These are phyloP conservation scores for Priocnemis perturbator DNA, from an alignment of 2,888 invertebrate genomes.

Conservation along the genomic window DNA sequence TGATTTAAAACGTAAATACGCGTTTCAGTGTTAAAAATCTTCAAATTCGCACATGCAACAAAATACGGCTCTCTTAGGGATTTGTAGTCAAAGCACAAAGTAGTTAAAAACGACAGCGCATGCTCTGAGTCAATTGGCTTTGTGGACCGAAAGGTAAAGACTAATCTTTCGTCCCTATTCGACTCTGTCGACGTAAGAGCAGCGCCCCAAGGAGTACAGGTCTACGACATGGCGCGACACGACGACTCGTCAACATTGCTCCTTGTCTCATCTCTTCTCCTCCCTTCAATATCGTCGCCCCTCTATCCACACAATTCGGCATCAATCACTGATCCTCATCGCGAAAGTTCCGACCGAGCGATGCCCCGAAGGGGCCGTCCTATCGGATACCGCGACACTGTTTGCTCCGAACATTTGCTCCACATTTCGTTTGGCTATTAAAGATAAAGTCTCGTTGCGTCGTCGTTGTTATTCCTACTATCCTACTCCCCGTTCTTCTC, in stretches of 20 bases:
- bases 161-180: too few relatives aligned
- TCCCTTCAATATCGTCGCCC: constrained; percentile 18
- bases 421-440: constrained; percentile 39
- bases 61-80: too few relatives aligned
- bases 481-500: constrained; percentile 5
- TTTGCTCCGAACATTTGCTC: constrained; percentile 35
- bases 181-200: constrained; percentile 22
- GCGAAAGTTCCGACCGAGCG: constrained; percentile 23
- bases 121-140: too few relatives aligned
- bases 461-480: constrained; percentile 8
- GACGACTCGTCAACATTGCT: constrained; percentile 17
- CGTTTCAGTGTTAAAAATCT: too few relatives aligned
- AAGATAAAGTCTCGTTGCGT: constrained; percentile 17
- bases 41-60: too few relatives aligned
- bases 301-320: constrained; percentile 6
- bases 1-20: too few relatives aligned
- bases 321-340: constrained; percentile 43
- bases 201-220: constrained; percentile 24
- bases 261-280: not conserved
- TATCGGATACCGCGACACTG: constrained; percentile 11
- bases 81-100: too few relatives aligned
- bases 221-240: constrained; percentile 24
- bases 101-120: too few relatives aligned
- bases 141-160: too few relatives aligned
- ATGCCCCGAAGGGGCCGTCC: not conserved